phyloP scores from a whole-genome alignment of 2,797 vertebrate species.

The Chromobotia macracanthus region DNA sequence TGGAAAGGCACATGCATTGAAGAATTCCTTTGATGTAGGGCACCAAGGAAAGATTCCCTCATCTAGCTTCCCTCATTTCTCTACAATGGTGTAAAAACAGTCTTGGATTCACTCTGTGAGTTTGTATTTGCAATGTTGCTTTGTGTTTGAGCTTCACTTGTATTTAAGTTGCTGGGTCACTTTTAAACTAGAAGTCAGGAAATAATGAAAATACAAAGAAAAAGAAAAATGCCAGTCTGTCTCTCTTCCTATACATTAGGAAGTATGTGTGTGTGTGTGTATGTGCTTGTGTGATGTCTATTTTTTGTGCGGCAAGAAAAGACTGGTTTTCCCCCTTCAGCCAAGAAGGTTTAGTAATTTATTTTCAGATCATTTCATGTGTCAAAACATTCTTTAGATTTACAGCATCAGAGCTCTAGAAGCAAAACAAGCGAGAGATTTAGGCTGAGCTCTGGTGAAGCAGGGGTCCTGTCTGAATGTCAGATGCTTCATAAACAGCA shows the following conservation, averaged over 20 bases:
- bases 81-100: constrained; percentile 1
- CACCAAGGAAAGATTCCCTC: constrained; percentile 2
- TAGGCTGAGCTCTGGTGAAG: background rate
- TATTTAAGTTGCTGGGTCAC: background rate
- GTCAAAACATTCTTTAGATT: background rate
- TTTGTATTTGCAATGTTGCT: background rate
- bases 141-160: background rate
- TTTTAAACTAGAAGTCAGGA: background rate
- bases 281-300: too few species aligned
- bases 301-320: background rate
- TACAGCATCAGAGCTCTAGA: background rate
- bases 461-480: constrained; percentile 19
- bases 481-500: constrained; percentile 19
- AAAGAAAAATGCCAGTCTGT: too few species aligned
- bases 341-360: too few species aligned
- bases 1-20: constrained; percentile 1
- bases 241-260: too few species aligned
- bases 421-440: background rate
- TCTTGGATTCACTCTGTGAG: background rate
- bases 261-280: too few species aligned
- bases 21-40: constrained; percentile 8
- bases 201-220: too few species aligned
- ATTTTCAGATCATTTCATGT: background rate
- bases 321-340: too few species aligned
- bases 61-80: background rate